Conservation (phyloP, 2,888 invertebrate genomes). For the Spodoptera exigua region DNA sequence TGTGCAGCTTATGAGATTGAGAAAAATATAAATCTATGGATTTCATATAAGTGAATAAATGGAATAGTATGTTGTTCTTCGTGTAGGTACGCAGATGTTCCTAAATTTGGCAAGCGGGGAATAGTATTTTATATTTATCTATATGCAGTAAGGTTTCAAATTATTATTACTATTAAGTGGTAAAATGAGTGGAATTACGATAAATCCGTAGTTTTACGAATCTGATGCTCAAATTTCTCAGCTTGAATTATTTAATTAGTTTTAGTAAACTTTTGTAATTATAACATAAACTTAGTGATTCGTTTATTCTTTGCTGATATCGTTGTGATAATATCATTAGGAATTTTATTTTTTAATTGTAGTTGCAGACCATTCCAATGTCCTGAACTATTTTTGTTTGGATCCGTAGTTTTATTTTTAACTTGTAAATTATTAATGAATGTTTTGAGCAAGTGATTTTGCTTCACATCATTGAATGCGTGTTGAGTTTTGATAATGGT, state of each 20-base stretch:
- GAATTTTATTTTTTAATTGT: constrained; percentile 71
- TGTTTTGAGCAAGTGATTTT: constrained; percentile 65
- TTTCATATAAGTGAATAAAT: constrained; percentile 1
- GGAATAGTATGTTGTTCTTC: neutral
- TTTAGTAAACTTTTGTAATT: constrained; percentile 71
- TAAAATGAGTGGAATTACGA: constrained; percentile 77
- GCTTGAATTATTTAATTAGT: constrained; percentile 77
- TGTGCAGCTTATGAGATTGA: neutral
- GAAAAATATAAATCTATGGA: constrained; percentile 4
- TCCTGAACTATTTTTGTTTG: constrained; percentile 62
- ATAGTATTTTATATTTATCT: constrained; percentile 1
- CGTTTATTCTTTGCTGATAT: constrained; percentile 77
- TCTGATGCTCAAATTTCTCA: constrained; percentile 86
- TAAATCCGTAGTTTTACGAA: constrained; percentile 60
- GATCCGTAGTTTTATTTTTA: constrained; percentile 71
- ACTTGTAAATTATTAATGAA: constrained; percentile 63
- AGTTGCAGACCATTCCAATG: constrained; percentile 68
- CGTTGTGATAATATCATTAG: constrained; percentile 70
- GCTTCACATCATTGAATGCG: constrained; percentile 71
- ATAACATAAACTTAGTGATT: constrained; percentile 68
- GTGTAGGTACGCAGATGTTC: constrained; percentile 21
- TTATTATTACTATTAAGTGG: constrained; percentile 77
- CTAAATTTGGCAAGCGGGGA: constrained; percentile 27
- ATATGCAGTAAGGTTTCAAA: constrained; percentile 71
- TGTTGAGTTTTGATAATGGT: constrained; percentile 65